phyloP scores from a whole-genome alignment of 1,140 invertebrate species.

The Xylocopa sonorina region DNA sequence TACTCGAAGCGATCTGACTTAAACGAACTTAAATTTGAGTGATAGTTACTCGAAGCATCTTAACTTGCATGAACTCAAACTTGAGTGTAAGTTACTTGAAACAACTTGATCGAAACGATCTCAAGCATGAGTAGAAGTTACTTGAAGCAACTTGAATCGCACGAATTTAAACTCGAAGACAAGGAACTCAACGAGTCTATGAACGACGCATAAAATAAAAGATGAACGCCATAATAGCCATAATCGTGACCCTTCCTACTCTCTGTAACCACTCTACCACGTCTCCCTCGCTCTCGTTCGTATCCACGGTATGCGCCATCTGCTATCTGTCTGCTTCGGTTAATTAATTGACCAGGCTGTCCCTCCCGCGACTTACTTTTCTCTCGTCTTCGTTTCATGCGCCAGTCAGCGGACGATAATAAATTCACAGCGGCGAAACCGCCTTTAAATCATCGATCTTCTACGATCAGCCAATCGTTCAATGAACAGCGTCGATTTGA shows the following conservation, averaged over 20 bases:
- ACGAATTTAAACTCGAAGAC: no score
- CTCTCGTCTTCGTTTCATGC: constrained; percentile 27
- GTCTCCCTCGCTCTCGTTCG: not conserved
- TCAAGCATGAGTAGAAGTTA: no score
- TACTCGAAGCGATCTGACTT: no score
- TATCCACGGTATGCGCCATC: constrained; percentile 52
- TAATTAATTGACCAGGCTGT: constrained; percentile 67
- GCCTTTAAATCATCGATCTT: constrained; percentile 13
- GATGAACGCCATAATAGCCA: not conserved
- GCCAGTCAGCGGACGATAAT: constrained; percentile 15
- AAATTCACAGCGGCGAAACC: constrained; percentile 30
- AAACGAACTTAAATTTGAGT: no score
- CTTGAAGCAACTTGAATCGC: no score
- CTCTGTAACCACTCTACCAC: not conserved
- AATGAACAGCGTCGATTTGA: not conserved
- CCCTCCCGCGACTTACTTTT: constrained; percentile 50
- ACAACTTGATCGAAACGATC: no score
- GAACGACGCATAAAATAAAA: no score
- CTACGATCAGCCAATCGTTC: constrained; percentile 12
- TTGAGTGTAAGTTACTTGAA: no score
- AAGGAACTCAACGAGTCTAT: no score
- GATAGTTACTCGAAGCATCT: no score
- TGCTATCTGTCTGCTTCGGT: constrained; percentile 51
- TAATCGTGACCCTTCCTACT: not conserved
- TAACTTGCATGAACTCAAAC: no score